These are phyloP conservation scores for Crocuta crocuta DNA, from an alignment of 2,113 vertebrate genomes.

Conservation along the genomic window DNA sequence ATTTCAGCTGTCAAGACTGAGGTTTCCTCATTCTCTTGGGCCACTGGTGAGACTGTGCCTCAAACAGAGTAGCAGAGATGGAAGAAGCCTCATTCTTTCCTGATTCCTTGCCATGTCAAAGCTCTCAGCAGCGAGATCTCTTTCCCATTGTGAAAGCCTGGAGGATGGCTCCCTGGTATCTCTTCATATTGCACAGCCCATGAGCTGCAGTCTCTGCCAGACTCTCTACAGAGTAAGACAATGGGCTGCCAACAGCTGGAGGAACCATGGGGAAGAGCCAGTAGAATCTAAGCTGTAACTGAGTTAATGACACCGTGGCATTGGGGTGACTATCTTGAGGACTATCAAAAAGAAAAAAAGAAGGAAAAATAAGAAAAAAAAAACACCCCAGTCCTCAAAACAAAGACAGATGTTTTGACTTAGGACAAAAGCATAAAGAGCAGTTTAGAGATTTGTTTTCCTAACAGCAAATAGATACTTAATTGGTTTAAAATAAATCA, in stretches of 20 bases:
- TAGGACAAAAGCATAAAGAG: slow-evolving; percentile 31
- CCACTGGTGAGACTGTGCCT: background rate
- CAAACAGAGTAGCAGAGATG: background rate
- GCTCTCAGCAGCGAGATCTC: slow-evolving; percentile 42
- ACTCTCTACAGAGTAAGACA: slow-evolving; percentile 31
- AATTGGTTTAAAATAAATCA: background rate
- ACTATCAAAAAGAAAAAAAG: background rate
- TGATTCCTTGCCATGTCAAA: background rate
- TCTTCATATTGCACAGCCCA: background rate
- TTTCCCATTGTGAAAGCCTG: background rate
- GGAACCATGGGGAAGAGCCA: background rate
- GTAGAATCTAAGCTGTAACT: slow-evolving; percentile 54
- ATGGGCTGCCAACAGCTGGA: background rate
- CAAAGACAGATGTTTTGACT: slow-evolving; percentile 71
- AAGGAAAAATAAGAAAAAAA: slow-evolving; percentile 9
- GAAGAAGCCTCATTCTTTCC: background rate
- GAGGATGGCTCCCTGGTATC: slow-evolving; percentile 33
- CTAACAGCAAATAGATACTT: background rate
- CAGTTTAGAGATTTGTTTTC: slow-evolving; percentile 10
- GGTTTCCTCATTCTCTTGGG: background rate
- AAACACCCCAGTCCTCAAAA: slow-evolving; percentile 10
- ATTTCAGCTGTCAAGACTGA: background rate
- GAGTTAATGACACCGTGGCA: background rate
- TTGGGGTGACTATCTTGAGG: slow-evolving; percentile 55
- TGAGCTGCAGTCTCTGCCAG: background rate